Conservation (phyloP, 2,113 vertebrate genomes). For the Suncus etruscus region DNA sequence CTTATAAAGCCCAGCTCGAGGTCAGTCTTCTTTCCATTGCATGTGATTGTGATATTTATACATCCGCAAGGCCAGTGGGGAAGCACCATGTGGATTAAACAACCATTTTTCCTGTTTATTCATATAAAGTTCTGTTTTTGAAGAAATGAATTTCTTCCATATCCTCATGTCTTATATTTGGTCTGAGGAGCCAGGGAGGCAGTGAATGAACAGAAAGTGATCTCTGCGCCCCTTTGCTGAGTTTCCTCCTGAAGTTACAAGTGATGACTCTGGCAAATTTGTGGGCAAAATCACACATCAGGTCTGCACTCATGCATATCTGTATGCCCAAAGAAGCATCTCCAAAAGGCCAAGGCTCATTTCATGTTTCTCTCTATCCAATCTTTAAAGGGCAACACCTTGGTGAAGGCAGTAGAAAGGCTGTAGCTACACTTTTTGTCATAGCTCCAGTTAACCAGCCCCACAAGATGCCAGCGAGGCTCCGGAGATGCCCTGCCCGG, state of each 20-base stretch:
- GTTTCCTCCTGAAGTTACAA: conserved; percentile 77
- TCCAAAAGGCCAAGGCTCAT: conserved; percentile 82
- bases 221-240: conserved; percentile 56
- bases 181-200: conserved; percentile 3
- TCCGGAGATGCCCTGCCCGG: conserved; percentile 85
- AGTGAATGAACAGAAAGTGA: conserved; percentile 53
- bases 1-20: background rate
- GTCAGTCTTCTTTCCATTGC: conserved; percentile 54
- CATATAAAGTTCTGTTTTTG: background rate
- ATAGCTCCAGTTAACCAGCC: conserved; percentile 97
- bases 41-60: conserved; percentile 46
- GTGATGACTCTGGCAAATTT: conserved; percentile 51
- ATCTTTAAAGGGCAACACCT: conserved; percentile 94
- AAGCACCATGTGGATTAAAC: conserved; percentile 40
- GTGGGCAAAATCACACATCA: conserved; percentile 53
- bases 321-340: background rate
- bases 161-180: background rate
- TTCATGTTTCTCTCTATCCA: conserved; percentile 98
- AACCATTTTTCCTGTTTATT: conserved; percentile 1
- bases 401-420: conserved; percentile 96
- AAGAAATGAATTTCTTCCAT: conserved; percentile 29
- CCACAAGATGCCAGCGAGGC: conserved; percentile 93
- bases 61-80: conserved; percentile 6
- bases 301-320: background rate
- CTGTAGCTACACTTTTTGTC: conserved; percentile 93